phyloP scores from a whole-genome alignment of 2,797 vertebrate genomes.

The Brotula barbata region DNA sequence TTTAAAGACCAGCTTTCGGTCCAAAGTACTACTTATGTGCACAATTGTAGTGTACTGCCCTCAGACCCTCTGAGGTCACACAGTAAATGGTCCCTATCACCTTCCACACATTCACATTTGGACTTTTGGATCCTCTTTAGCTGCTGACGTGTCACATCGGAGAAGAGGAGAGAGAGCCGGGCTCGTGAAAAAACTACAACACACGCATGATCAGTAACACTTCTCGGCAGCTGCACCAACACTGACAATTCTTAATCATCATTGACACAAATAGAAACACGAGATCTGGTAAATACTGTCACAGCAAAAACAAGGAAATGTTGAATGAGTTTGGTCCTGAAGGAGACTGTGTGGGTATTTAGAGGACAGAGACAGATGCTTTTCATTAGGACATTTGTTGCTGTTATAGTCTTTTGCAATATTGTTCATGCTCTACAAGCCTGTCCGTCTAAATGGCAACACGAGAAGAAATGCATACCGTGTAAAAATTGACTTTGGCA shows the following conservation, averaged over 20 bases:
- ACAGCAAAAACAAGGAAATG: slow-evolving; percentile 29
- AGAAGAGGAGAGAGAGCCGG: slow-evolving; percentile 49
- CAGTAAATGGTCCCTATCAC: slow-evolving; percentile 48
- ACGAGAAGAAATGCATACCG: slow-evolving; percentile 32
- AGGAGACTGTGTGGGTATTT: slow-evolving; percentile 31
- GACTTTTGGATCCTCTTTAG: slow-evolving; percentile 44
- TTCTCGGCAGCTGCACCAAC: slow-evolving; percentile 61
- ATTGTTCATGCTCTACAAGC: slow-evolving; percentile 18
- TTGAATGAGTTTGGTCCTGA: slow-evolving; percentile 35
- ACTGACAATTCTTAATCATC: slow-evolving; percentile 24
- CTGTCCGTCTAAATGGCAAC: slow-evolving; percentile 28
- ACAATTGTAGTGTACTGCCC: slow-evolving; percentile 54
- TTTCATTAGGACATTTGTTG: slow-evolving; percentile 16
- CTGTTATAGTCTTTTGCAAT: slow-evolving; percentile 7
- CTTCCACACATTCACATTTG: slow-evolving; percentile 70
- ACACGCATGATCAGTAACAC: slow-evolving; percentile 54
- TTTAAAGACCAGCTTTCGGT: slow-evolving; percentile 53
- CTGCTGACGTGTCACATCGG: slow-evolving; percentile 66
- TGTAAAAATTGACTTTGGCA: slow-evolving; percentile 50
- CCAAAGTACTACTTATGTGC: slow-evolving; percentile 61
- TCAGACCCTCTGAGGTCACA: slow-evolving; percentile 50
- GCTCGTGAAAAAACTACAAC: slow-evolving; percentile 40
- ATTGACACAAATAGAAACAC: slow-evolving; percentile 18
- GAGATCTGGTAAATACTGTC: slow-evolving; percentile 64
- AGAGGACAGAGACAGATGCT: slow-evolving; percentile 26